Evolutionary conservation across 2,797 vertebrate genomes (phyloP), one percentile per base, ranked within the genome.

Genomic region (Alca torda): DNA sequence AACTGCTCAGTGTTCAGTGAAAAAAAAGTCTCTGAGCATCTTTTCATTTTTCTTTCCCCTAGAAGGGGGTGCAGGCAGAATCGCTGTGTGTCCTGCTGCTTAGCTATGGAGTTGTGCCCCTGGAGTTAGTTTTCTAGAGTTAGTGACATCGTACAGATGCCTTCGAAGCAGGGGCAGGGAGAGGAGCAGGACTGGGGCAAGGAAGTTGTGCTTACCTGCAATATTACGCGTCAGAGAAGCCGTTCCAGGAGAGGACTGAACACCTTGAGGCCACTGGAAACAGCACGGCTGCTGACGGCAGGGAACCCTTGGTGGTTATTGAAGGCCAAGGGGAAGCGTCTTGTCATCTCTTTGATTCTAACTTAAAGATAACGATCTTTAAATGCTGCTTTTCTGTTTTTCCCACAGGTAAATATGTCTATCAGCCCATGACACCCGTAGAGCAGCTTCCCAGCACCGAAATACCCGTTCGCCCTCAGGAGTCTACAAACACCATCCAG

Each of bases 401-500:
- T 41, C 93, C 95, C 91, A 3, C 96, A 99, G 99, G 99, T 98
- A 99, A 99, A 97, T 99, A 99, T 0, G 99, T 99, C 56, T 99
- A 99, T 96, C 99, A 99, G 97, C 99, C 99, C 92, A 99, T 99
- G 99, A 99, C 99, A 64, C 99, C 99, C 0, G 99, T 99, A 88
- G 99, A 99, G 94, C 99, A 98, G 97, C 98, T 99, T 64, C 99
- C 99, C 41, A 99, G 99, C 98, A 99, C 99, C 0, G 97, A 98
- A 61, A 99, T 99, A 87, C 99, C 99, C 1, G 83, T 97, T 3
- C 95, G 96, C 7, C 98, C 98, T 9, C 97, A 98, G 12, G 99
- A 99, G 85, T 96, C 98, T 84, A 97, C 98, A 3, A 98, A 98
- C 98, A 99, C 98, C 97, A 99, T 99, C 63, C 98, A 99, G 97